These are phyloP conservation scores for Caenorhabditis japonica DNA, from an alignment of 2,888 invertebrate species.

Conservation along the genomic window DNA sequence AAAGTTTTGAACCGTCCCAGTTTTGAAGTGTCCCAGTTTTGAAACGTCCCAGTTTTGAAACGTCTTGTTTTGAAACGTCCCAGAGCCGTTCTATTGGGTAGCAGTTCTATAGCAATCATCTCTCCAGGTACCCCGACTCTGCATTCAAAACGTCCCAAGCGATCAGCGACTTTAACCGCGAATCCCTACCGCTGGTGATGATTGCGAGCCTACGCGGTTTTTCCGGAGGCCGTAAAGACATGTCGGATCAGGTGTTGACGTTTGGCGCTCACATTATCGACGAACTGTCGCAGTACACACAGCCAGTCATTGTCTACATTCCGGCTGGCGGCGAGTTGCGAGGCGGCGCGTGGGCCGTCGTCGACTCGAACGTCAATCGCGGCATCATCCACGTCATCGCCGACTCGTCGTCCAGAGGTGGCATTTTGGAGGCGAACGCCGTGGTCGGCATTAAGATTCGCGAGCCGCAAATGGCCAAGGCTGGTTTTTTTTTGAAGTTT, in stretches of 20 bases:
- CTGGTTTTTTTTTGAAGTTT: too few relatives aligned
- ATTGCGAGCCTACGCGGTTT: conserved; percentile 99
- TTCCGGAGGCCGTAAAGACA: conserved; percentile 99
- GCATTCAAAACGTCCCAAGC: conserved; percentile 98
- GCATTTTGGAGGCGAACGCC: conserved; percentile 95
- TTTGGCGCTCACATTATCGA: conserved; percentile 99
- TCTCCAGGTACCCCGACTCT: conserved; percentile 93
- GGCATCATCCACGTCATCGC: conserved; percentile 98
- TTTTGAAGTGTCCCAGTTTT: too few relatives aligned
- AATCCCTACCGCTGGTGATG: conserved; percentile 94
- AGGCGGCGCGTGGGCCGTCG: conserved; percentile 98
- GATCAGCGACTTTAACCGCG: conserved; percentile 94
- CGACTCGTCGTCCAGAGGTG: conserved; percentile 89
- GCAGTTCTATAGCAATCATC: too few relatives aligned
- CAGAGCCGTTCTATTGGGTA: too few relatives aligned
- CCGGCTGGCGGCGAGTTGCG: conserved; percentile 95
- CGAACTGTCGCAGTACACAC: conserved; percentile 88
- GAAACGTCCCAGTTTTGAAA: too few relatives aligned
- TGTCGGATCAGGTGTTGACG: conserved; percentile 97
- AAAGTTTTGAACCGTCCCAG: too few relatives aligned
- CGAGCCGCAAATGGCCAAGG: conserved; percentile 84
- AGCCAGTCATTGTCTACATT: conserved; percentile 91
- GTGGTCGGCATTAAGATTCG: conserved; percentile 97
- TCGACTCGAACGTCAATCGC: conserved; percentile 95
- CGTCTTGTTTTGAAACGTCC: too few relatives aligned